Conservation (phyloP, 1,140 invertebrate genomes). For the Saxidomus purpurata region DNA sequence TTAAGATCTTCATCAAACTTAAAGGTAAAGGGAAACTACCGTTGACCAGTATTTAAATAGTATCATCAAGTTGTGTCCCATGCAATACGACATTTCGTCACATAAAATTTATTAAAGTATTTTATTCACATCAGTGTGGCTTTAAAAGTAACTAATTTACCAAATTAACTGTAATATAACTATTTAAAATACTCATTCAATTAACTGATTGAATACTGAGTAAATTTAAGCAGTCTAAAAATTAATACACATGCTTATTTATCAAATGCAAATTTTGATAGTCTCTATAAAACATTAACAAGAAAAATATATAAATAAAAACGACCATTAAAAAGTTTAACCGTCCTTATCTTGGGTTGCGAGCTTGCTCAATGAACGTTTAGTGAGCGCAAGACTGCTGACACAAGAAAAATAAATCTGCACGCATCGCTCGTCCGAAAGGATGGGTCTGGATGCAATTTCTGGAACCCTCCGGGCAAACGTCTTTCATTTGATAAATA, state of each 20-base stretch:
- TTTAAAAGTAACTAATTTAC: too few relatives aligned
- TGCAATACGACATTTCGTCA: background rate
- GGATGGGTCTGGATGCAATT: conserved; percentile 68
- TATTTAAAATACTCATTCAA: too few relatives aligned
- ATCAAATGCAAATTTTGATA: background rate
- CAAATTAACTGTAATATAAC: too few relatives aligned
- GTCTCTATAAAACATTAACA: background rate
- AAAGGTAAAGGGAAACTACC: too few relatives aligned
- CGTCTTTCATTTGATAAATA: too few relatives aligned
- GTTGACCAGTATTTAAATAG: too few relatives aligned
- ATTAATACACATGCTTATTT: background rate
- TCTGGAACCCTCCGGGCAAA: conserved; percentile 53
- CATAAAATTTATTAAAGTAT: too few relatives aligned
- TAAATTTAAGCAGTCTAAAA: too few relatives aligned
- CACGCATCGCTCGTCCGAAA: conserved; percentile 58
- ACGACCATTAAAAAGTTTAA: conserved; percentile 1
- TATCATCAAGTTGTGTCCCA: too few relatives aligned
- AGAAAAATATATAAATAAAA: conserved; percentile 11
- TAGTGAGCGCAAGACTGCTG: conserved; percentile 74
- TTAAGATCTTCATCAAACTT: too few relatives aligned
- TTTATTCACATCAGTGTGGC: too few relatives aligned
- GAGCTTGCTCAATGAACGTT: conserved; percentile 70
- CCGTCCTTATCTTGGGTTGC: conserved; percentile 75
- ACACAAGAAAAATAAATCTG: conserved; percentile 38
- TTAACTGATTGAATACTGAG: too few relatives aligned